phyloP scores from a whole-genome alignment of 30 jellyfish, hydroid and myxozoan genomes.

The Aurelia aurita complex sp. Pacific region DNA sequence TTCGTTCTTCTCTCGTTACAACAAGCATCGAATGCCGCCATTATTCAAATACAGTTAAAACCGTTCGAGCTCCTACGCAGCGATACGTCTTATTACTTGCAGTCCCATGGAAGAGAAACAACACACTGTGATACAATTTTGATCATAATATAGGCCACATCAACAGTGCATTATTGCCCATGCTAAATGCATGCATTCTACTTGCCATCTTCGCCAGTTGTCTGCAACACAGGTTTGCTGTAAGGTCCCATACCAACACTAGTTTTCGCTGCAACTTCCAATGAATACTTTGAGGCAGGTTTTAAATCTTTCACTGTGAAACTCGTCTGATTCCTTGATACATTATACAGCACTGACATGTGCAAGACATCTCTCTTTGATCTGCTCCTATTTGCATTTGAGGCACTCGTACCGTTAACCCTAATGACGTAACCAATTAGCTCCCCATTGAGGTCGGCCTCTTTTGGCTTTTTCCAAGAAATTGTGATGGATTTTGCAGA shows the following conservation, averaged over 20 bases:
- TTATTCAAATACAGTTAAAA: too few species aligned
- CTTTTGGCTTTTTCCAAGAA: slow-evolving; percentile 39
- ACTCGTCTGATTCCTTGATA: slow-evolving; percentile 20
- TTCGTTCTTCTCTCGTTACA: too few species aligned
- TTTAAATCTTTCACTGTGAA: slow-evolving; percentile 64
- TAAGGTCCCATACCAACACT: slow-evolving; percentile 76
- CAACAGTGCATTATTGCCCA: too few species aligned
- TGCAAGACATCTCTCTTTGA: slow-evolving; percentile 15
- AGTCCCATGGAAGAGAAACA: too few species aligned
- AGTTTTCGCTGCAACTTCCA: slow-evolving; percentile 67
- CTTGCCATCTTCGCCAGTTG: slow-evolving; percentile 68
- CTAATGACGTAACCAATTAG: slow-evolving; percentile 47
- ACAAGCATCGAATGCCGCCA: too few species aligned
- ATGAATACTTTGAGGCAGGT: slow-evolving; percentile 68
- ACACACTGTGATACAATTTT: too few species aligned
- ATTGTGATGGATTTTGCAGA: slow-evolving; percentile 57
- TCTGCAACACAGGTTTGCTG: slow-evolving; percentile 45
- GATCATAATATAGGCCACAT: too few species aligned
- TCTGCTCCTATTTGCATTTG: slow-evolving; percentile 16
- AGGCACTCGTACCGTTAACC: slow-evolving; percentile 10
- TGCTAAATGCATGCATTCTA: too few species aligned
- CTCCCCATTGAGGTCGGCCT: slow-evolving; percentile 51
- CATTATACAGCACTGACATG: slow-evolving; percentile 18
- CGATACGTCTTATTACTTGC: too few species aligned
- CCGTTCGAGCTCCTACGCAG: too few species aligned